Conservation (phyloP, 2,888 invertebrate genomes). For the Hedya salicella region DNA sequence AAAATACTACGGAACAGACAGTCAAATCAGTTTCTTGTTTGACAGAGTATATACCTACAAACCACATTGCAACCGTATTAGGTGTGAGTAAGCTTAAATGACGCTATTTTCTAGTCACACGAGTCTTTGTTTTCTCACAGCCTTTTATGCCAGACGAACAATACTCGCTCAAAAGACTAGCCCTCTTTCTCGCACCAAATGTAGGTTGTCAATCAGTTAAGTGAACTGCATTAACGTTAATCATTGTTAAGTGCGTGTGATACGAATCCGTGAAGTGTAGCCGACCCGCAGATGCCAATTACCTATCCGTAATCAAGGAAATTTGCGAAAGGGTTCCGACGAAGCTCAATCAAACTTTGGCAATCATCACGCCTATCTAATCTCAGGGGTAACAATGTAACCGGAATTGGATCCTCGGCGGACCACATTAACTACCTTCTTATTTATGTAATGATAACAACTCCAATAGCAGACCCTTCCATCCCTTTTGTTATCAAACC, state of each 20-base stretch:
- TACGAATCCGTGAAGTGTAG: conserved; percentile 58
- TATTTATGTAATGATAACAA: conserved; percentile 76
- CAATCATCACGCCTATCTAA: conserved; percentile 81
- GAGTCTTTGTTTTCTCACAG: not conserved
- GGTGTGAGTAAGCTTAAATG: not conserved
- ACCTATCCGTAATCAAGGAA: conserved; percentile 73
- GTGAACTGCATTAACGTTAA: conserved; percentile 39
- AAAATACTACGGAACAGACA: no score
- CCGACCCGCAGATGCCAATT: conserved; percentile 69
- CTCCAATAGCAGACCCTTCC: conserved; percentile 47
- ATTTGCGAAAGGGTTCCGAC: conserved; percentile 74
- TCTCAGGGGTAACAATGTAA: conserved; percentile 78
- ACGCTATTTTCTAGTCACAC: not conserved
- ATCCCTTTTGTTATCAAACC: conserved; percentile 26
- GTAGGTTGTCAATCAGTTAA: conserved; percentile 36
- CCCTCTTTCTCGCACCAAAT: conserved; percentile 13
- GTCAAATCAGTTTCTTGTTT: not conserved
- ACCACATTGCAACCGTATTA: not conserved
- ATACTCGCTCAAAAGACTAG: conserved; percentile 15
- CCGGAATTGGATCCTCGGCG: conserved; percentile 70
- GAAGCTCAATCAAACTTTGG: conserved; percentile 81
- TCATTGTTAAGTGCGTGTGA: conserved; percentile 48
- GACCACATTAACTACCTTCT: conserved; percentile 70
- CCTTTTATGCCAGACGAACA: conserved; percentile 7
- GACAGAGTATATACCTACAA: not conserved